Conservation (phyloP, 92 coral and sea anemone genomes). For the Anthopleura xanthogrammica region DNA sequence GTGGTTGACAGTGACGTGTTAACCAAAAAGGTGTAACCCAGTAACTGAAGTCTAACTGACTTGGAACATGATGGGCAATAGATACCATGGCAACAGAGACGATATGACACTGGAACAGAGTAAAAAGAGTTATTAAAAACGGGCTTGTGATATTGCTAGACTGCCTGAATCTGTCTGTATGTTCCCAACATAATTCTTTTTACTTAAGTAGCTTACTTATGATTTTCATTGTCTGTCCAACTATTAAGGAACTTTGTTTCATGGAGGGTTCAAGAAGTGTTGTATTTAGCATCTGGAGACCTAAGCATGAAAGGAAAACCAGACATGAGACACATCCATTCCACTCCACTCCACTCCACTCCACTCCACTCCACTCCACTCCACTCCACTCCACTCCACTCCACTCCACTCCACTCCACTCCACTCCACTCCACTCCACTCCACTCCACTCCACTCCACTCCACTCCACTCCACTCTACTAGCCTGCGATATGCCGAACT, state of each 20-base stretch:
- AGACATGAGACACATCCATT: no score
- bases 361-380: background rate
- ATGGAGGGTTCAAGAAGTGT: background rate
- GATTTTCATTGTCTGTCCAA: background rate
- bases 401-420: background rate
- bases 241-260: background rate
- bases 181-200: background rate
- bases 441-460: background rate
- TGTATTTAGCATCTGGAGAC: background rate
- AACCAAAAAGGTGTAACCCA: background rate
- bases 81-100: conserved; percentile 7
- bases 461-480: background rate
- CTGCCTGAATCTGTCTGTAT: background rate
- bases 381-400: background rate
- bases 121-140: background rate
- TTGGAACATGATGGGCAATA: background rate
- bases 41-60: background rate
- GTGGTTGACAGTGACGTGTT: background rate
- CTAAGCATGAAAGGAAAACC: background rate
- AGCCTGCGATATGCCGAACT: no score
- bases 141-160: background rate
- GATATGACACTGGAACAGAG: background rate
- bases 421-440: background rate
- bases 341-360: background rate
- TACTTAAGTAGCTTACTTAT: background rate